phyloP scores from a whole-genome alignment of 1,140 invertebrate genomes.

The Doryteuthis pealeii region DNA sequence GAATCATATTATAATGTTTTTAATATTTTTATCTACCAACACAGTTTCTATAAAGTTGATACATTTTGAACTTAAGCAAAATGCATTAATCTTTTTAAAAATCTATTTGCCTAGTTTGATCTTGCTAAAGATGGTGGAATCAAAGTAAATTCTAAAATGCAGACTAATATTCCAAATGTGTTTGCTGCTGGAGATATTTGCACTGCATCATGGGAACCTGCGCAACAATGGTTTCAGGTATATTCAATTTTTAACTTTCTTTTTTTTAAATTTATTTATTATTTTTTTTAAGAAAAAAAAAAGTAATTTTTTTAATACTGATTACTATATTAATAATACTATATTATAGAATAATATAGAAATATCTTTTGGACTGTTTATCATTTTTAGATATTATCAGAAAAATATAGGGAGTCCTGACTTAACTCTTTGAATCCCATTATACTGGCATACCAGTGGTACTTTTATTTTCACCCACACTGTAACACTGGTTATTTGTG shows the following conservation, averaged over 20 bases:
- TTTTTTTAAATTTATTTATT: too few species aligned
- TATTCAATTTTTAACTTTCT: too few species aligned
- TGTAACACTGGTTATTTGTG: too few species aligned
- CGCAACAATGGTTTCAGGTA: slow-evolving; percentile 85
- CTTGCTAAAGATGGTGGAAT: slow-evolving; percentile 70
- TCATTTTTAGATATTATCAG: too few species aligned
- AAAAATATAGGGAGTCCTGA: too few species aligned
- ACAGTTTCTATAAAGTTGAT: too few species aligned
- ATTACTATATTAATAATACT: background rate
- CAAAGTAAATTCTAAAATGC: slow-evolving; percentile 81
- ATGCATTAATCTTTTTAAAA: background rate
- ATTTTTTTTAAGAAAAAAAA: background rate
- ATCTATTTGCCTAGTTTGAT: slow-evolving; percentile 60
- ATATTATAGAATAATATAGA: background rate
- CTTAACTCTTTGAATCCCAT: too few species aligned
- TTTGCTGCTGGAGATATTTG: slow-evolving; percentile 96
- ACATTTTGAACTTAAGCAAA: background rate
- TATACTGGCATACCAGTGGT: too few species aligned
- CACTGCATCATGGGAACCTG: slow-evolving; percentile 73
- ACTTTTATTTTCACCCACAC: too few species aligned
- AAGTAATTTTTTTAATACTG: background rate
- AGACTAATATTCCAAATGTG: slow-evolving; percentile 76
- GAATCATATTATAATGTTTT: too few species aligned
- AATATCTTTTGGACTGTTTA: too few species aligned
- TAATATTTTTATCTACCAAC: too few species aligned